Conservation (phyloP, 2,888 invertebrate genomes). For the Amiota minor region DNA sequence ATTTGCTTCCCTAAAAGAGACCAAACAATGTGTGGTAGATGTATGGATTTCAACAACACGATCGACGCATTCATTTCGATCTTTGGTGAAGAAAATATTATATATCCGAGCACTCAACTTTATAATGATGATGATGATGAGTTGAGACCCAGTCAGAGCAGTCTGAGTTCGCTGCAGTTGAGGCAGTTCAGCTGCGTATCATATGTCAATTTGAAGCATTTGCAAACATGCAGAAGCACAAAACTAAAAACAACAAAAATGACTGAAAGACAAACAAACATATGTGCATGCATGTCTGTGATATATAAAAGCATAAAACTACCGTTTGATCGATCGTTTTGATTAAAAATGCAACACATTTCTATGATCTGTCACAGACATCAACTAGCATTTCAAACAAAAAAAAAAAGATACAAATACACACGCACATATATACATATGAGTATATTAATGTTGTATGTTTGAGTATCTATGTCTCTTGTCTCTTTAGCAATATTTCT, state of each 20-base stretch:
- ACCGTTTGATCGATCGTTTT: constrained; percentile 72
- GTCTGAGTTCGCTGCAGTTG: constrained; percentile 20
- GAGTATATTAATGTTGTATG: constrained; percentile 3
- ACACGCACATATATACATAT: not conserved
- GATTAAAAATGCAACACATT: constrained; percentile 72
- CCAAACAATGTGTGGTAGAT: constrained; percentile 1
- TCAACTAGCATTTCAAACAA: constrained; percentile 39
- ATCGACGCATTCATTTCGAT: constrained; percentile 42
- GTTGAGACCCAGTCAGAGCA: not conserved
- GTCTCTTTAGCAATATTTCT: not conserved
- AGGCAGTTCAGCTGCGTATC: constrained; percentile 48
- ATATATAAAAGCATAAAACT: constrained; percentile 59
- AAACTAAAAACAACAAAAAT: constrained; percentile 17
- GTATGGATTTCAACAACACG: constrained; percentile 51
- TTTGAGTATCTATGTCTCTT: not conserved
- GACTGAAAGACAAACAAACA: constrained; percentile 47
- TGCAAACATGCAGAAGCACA: constrained; percentile 41
- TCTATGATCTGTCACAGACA: constrained; percentile 70
- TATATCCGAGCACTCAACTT: constrained; percentile 23
- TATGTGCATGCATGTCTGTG: constrained; percentile 47
- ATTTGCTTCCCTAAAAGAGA: constrained; percentile 49
- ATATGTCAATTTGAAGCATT: constrained; percentile 58
- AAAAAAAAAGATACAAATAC: constrained; percentile 10
- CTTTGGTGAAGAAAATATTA: constrained; percentile 18
- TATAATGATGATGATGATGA: not conserved